Conservation (phyloP, 2,113 vertebrate species). For the Rhizomys pruinosus region DNA sequence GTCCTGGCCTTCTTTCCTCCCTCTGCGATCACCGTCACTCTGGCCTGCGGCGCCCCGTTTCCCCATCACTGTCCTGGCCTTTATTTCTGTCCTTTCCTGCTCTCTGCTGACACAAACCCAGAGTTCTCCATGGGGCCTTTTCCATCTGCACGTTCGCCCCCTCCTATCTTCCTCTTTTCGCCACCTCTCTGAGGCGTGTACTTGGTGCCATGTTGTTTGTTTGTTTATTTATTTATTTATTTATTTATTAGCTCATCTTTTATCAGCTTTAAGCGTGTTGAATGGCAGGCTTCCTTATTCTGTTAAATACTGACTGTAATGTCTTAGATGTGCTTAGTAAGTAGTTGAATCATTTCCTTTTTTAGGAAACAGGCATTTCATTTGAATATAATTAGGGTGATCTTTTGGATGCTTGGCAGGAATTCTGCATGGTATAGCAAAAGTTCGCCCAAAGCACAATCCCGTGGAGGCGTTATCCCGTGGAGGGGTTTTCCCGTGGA, state of each 20-base stretch:
- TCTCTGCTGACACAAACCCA: background rate
- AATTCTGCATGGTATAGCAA: background rate
- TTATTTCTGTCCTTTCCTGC: background rate
- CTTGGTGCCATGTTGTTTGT: background rate
- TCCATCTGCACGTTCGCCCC: background rate
- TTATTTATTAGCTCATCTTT: background rate
- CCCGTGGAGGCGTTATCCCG: no score
- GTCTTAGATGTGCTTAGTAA: no score
- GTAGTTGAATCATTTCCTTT: background rate
- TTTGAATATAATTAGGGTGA: background rate
- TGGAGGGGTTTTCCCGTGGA: no score
- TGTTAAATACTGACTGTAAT: no score
- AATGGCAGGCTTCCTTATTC: background rate
- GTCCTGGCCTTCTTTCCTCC: background rate
- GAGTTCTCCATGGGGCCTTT: background rate
- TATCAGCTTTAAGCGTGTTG: background rate
- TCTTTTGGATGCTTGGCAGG: background rate
- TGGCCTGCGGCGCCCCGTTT: no score
- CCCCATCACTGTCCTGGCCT: background rate
- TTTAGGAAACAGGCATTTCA: background rate
- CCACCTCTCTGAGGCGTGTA: background rate
- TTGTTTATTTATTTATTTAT: background rate
- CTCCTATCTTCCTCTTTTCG: background rate
- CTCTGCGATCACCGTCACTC: no score
- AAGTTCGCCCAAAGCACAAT: conserved; percentile 36